A percentile compares a stretch with the other conserved stretches of the same genome.
phyloP scores from a whole-genome alignment of 2,113 vertebrate species.

The Cranoglanis bouderius region DNA sequence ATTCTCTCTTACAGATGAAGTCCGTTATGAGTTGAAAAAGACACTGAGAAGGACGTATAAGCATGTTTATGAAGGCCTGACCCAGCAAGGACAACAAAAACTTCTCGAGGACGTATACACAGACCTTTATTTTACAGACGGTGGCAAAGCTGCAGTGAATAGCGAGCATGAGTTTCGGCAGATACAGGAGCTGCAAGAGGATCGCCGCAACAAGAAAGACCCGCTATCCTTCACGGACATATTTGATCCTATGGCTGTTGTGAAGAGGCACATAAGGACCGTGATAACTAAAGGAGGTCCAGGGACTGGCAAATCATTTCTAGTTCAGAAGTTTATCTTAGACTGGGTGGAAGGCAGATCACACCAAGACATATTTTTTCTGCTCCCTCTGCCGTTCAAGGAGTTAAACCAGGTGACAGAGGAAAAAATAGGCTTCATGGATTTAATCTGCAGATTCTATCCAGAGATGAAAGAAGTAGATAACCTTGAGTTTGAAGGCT shows the following conservation, averaged over 20 bases:
- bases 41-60: conserved; percentile 63
- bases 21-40: conserved; percentile 61
- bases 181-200: conserved; percentile 60
- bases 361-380: conserved; percentile 61
- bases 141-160: conserved; percentile 63
- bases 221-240: conserved; percentile 53
- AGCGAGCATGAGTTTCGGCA: conserved; percentile 69
- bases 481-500: conserved; percentile 53
- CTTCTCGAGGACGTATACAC: conserved; percentile 59
- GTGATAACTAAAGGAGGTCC: conserved; percentile 60
- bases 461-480: conserved; percentile 64
- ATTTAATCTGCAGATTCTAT: conserved; percentile 65
- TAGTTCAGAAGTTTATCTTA: conserved; percentile 62
- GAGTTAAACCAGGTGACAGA: conserved; percentile 62
- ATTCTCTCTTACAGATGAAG: conserved; percentile 64
- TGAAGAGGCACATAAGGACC: neutral
- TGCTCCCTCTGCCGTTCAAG: conserved; percentile 67
- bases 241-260: conserved; percentile 27
- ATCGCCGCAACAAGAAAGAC: neutral
- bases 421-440: conserved; percentile 49
- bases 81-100: conserved; percentile 40
- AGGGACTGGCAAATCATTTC: conserved; percentile 68
- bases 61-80: conserved; percentile 48
- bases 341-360: conserved; percentile 66
- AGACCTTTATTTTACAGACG: conserved; percentile 58